These are phyloP conservation scores for Sesamia nonagrioides DNA, from an alignment of 1,140 invertebrate species.

Conservation along the genomic window DNA sequence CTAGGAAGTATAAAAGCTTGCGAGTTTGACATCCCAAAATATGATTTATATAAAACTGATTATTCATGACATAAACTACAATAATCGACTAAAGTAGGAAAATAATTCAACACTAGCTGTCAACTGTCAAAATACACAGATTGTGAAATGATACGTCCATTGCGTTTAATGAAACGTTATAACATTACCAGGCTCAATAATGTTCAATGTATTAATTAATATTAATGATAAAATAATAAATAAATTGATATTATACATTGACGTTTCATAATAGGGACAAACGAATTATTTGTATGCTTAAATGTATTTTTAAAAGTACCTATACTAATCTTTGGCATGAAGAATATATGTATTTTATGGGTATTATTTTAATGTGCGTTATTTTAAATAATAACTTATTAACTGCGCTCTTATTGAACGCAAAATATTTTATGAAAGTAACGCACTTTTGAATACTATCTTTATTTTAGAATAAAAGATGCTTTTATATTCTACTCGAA, in stretches of 20 bases:
- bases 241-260: conserved; percentile 42
- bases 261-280: conserved; percentile 43
- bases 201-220: conserved; percentile 27
- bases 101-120: conserved; percentile 24
- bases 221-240: conserved; percentile 28
- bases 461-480: not conserved
- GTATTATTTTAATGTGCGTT: conserved; percentile 4
- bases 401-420: not conserved
- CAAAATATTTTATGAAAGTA: not conserved
- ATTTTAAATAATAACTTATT: not conserved
- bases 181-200: conserved; percentile 34
- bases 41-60: conserved; percentile 6
- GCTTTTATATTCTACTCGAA: conserved; percentile 20
- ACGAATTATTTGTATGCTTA: conserved; percentile 44
- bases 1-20: not conserved
- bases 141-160: conserved; percentile 50
- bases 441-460: not conserved
- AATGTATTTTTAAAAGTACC: conserved; percentile 25
- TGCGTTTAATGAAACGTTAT: conserved; percentile 39
- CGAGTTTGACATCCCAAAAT: not conserved
- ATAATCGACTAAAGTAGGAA: conserved; percentile 29
- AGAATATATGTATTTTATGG: not conserved
- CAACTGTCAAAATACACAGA: conserved; percentile 41
- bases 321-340: conserved; percentile 1
- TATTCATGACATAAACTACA: conserved; percentile 21